Base-by-base conservation (phyloP, 2,888 invertebrate species). In the Kuschelorhynchus macadamiae region DNA sequence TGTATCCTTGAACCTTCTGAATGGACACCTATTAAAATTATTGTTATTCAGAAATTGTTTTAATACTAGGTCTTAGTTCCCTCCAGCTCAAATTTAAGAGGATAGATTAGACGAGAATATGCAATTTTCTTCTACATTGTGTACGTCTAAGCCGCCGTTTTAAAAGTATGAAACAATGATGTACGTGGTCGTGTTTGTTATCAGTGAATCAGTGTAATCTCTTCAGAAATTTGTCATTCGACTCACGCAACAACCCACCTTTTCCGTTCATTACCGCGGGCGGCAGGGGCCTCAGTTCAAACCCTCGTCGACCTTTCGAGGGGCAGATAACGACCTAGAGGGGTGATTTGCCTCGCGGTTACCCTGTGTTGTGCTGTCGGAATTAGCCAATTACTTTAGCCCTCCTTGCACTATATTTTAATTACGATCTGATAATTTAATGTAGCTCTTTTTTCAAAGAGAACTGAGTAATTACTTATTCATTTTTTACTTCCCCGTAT, bases 321-420 rank as follows among this genome's bases (percentile, higher is more conserved):
- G 62, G 75, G 68, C 69, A 77, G 79, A 80, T 81, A 81, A 81
- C 81, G 80, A 81, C 55, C 36, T 64, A 49, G 66, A 71, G 79
- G 82, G 82, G 80, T 81, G 81, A 82, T 82, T 82, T 82, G 80
- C 81, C 76, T 80, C 82, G 83, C 82, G 83, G 83, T 83, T 82
- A 81, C 82, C 82, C 82, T 81, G 81, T 81, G 82, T 82, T 82
- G 81, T 81, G 81, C 81, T 78, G 81, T 79, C 81, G 79, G 80
- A 82, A 82, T 83, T 83, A 83, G 82, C 81, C 83, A 83, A 83
- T 83, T 83, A 83, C 82, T 78, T 73, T 79, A 76, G 79, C 79
- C 81, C 79, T 52, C 33, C 79, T 79, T 79, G 79, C 78, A 79
- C 79, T 80, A 81, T 82, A 80, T 83, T 83, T 83, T 83, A 83